phyloP scores from a whole-genome alignment of 2,113 vertebrate species.

The Oxyruncus cristatus region DNA sequence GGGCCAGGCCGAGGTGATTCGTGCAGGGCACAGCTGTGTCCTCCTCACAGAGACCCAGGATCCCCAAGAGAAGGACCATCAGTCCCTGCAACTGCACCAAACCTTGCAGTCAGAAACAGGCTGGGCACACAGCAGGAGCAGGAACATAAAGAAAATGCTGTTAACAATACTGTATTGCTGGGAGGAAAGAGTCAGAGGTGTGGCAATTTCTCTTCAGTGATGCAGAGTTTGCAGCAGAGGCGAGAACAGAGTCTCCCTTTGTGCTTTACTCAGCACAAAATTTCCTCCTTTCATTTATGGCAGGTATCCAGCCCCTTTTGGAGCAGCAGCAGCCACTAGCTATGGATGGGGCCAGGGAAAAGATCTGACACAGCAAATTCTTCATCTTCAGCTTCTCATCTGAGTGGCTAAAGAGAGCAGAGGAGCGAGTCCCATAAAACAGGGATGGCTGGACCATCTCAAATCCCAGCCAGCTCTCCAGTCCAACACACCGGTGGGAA shows the following conservation, averaged over 20 bases:
- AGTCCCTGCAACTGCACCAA: background rate
- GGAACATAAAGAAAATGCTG: background rate
- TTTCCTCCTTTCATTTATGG: background rate
- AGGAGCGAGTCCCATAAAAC: background rate
- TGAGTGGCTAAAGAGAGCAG: background rate
- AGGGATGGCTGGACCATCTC: background rate
- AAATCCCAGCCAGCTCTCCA: background rate
- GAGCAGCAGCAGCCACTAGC: background rate
- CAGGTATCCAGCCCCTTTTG: background rate
- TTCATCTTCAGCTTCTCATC: background rate
- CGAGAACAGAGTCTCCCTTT: background rate
- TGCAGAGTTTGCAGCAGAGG: constrained; percentile 6
- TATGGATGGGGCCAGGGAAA: background rate
- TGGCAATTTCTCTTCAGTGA: background rate
- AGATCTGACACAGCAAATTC: background rate
- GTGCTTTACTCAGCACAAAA: constrained; percentile 49
- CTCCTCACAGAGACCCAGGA: background rate
- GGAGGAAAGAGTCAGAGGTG: background rate
- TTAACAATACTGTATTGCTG: background rate
- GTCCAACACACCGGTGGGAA: background rate
- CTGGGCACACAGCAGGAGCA: background rate
- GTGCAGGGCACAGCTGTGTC: background rate
- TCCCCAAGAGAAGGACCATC: background rate
- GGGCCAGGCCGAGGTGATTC: background rate
- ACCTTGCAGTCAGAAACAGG: background rate